These are phyloP conservation scores for Pegea sp. DNA, from an alignment of 23 tunicate genomes.

Conservation along the genomic window DNA sequence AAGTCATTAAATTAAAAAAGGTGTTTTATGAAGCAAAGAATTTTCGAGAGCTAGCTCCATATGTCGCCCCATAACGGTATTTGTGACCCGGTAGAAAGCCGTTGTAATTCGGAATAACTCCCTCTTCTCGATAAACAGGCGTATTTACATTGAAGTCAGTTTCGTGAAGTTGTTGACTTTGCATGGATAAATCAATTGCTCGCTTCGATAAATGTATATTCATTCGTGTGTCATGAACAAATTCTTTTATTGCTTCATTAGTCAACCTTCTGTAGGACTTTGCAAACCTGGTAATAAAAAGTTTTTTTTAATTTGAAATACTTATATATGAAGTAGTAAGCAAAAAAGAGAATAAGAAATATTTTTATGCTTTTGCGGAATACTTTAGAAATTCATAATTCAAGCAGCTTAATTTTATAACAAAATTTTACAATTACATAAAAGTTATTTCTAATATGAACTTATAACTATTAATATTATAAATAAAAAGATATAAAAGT, in stretches of 20 bases:
- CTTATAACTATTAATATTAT: too few species aligned
- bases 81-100: slow-evolving; percentile 94
- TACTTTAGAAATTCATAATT: too few species aligned
- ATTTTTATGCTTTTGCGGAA: too few species aligned
- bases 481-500: too few species aligned
- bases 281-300: slow-evolving; percentile 82
- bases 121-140: slow-evolving; percentile 43
- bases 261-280: slow-evolving; percentile 57
- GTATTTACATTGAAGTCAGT: not conserved
- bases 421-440: too few species aligned
- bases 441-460: too few species aligned
- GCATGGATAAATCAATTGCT: slow-evolving; percentile 3
- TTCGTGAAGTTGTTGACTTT: not conserved
- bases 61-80: slow-evolving; percentile 62
- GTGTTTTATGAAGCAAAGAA: too few species aligned
- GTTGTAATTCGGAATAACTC: slow-evolving; percentile 73
- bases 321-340: too few species aligned
- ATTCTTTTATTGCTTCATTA: slow-evolving; percentile 36
- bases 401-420: too few species aligned
- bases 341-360: too few species aligned
- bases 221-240: slow-evolving; percentile 20
- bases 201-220: slow-evolving; percentile 3
- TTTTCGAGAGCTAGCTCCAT: slow-evolving; percentile 63
- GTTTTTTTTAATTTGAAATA: too few species aligned
- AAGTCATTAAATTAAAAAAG: too few species aligned